Evolutionary conservation across 2,888 invertebrate species (phyloP).

Genomic region (Phragmatobia fuliginosa): DNA sequence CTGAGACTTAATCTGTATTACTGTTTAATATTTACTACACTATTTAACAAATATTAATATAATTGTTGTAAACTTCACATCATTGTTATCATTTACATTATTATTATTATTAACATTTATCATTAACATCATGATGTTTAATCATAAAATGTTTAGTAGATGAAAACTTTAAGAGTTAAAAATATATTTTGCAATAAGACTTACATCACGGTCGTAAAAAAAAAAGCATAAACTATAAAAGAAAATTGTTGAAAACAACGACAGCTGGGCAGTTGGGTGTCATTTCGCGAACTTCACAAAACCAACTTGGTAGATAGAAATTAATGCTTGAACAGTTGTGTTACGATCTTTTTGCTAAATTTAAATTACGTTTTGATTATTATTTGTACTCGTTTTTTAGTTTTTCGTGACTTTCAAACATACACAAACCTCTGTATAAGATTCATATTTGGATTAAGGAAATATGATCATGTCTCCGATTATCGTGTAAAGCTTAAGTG

Average conservation of each 20-base stretch:
- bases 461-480: no score
- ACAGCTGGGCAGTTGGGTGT: slow-evolving; percentile 56
- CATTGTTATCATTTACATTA: no score
- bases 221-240: slow-evolving; percentile 60
- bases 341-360: slow-evolving; percentile 31
- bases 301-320: slow-evolving; percentile 54
- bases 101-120: no score
- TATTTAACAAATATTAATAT: no score
- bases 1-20: no score
- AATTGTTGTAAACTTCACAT: no score
- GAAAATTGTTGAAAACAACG: slow-evolving; percentile 65
- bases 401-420: no score
- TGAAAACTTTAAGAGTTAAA: slow-evolving; percentile 38
- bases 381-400: slow-evolving; percentile 5
- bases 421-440: no score
- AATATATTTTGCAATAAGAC: slow-evolving; percentile 52
- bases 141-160: slow-evolving; percentile 30
- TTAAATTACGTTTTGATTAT: slow-evolving; percentile 34
- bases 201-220: slow-evolving; percentile 51
- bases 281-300: slow-evolving; percentile 57
- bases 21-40: no score
- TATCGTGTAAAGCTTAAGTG: no score
- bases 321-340: slow-evolving; percentile 48
- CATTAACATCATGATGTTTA: no score
- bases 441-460: no score